Percentiles rank a stretch among this genome's conserved stretches.
These are phyloP conservation scores for Poliocrania exsul DNA, from an alignment of 2,797 vertebrate species.

Conservation along the genomic window DNA sequence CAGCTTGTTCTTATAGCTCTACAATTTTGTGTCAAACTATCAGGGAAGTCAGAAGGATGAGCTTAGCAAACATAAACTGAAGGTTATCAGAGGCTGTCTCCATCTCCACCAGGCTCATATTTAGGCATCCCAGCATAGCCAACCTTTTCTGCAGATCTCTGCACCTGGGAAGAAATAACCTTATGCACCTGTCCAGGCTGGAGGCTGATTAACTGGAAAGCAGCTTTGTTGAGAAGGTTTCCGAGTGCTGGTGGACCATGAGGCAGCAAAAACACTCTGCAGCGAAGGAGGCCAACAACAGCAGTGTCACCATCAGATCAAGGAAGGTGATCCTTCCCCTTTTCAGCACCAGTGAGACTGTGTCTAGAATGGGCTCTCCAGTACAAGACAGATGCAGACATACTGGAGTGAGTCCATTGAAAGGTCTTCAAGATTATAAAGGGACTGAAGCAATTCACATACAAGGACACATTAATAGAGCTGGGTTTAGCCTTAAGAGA, in stretches of 20 bases:
- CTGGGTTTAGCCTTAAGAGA: not conserved
- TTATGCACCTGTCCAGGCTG: not conserved
- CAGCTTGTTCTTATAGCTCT: not conserved
- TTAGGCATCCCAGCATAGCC: not conserved
- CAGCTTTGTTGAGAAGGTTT: not conserved
- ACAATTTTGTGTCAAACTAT: not conserved
- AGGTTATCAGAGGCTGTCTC: not conserved
- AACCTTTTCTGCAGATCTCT: not conserved
- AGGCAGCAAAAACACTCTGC: not conserved
- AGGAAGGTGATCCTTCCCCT: not conserved
- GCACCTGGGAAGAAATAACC: not conserved
- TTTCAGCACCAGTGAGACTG: not conserved
- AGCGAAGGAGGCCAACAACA: not conserved
- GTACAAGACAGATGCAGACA: not conserved
- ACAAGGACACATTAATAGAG: not conserved
- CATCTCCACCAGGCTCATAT: not conserved
- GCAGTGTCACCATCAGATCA: not conserved
- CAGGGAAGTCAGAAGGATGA: not conserved
- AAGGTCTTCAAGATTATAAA: not conserved
- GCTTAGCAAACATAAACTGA: not conserved
- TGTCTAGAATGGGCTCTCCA: not conserved
- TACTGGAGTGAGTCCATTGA: not conserved
- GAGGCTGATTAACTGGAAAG: not conserved
- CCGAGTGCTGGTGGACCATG: not conserved
- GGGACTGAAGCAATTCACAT: not conserved